Conservation (phyloP, 2,888 invertebrate species). For the Lasioglossum zephyrum region DNA sequence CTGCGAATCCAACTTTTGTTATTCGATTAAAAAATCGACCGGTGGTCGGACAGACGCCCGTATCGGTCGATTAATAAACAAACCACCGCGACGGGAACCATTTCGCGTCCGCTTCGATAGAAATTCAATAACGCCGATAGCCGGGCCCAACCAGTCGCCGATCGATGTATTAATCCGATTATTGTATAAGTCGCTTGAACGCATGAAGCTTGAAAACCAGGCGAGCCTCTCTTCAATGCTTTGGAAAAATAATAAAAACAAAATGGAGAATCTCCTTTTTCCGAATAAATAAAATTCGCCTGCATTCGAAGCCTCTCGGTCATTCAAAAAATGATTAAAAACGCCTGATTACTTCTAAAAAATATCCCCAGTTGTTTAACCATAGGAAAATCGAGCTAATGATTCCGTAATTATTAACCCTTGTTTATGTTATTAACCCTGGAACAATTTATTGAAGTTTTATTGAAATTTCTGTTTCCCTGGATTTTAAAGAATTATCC, state of each 20-base stretch:
- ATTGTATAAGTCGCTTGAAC: conserved; percentile 61
- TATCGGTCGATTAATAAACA: conserved; percentile 4
- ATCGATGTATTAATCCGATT: conserved; percentile 68
- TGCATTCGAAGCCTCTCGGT: background rate
- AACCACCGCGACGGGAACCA: background rate
- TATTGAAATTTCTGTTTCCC: background rate
- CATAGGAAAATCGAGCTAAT: background rate
- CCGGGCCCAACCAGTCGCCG: background rate
- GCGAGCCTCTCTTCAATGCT: conserved; percentile 17
- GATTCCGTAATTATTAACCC: background rate
- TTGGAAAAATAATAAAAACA: background rate
- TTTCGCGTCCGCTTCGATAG: background rate
- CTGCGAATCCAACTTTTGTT: background rate
- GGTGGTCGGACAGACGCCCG: background rate
- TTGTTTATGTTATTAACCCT: too few species aligned
- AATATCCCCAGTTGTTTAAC: background rate
- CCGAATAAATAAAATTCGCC: background rate
- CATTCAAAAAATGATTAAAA: background rate
- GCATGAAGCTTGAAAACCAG: conserved; percentile 38
- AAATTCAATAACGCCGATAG: conserved; percentile 62
- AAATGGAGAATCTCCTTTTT: background rate
- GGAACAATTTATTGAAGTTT: background rate
- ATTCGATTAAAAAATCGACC: background rate
- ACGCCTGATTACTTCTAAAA: background rate
- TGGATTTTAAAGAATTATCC: background rate